Evolutionary conservation across 2,797 vertebrate genomes (phyloP).

Genomic region (Lemur catta): DNA sequence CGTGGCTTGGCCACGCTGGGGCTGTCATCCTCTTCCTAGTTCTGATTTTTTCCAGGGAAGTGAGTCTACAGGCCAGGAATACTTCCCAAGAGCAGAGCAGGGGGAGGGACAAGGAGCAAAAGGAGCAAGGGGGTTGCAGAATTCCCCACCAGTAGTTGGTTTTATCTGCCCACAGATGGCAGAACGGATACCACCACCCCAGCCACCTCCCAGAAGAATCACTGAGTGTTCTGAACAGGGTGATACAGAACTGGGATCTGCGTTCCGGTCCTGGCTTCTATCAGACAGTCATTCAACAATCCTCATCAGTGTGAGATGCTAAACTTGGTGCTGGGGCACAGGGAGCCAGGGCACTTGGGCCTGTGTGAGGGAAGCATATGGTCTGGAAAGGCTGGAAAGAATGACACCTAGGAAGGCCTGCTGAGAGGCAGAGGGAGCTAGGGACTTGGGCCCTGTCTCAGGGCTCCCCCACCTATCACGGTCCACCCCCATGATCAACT

Average conservation of each 20-base stretch:
- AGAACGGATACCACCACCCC: not conserved
- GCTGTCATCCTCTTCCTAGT: not conserved
- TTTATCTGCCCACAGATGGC: not conserved
- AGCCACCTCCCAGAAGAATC: not conserved
- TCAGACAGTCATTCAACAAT: not conserved
- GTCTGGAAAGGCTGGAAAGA: not conserved
- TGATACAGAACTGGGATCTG: not conserved
- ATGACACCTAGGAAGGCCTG: not conserved
- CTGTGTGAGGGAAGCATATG: rapidly evolving
- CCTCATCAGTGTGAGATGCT: not conserved
- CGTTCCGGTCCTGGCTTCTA: not conserved
- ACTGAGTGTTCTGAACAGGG: not conserved
- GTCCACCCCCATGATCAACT: too few species aligned
- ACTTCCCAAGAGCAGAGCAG: not conserved
- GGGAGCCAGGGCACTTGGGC: not conserved
- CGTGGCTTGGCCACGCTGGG: too few species aligned
- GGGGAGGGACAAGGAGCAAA: not conserved
- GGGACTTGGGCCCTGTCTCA: not conserved
- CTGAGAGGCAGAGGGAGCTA: not conserved
- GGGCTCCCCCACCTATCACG: not conserved
- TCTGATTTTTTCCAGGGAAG: not conserved
- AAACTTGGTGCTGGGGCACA: not conserved
- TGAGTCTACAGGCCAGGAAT: not conserved
- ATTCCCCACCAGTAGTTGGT: not conserved
- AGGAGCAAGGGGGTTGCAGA: not conserved